Conservation (phyloP, 2,888 invertebrate genomes). For the Tachina lurida region DNA sequence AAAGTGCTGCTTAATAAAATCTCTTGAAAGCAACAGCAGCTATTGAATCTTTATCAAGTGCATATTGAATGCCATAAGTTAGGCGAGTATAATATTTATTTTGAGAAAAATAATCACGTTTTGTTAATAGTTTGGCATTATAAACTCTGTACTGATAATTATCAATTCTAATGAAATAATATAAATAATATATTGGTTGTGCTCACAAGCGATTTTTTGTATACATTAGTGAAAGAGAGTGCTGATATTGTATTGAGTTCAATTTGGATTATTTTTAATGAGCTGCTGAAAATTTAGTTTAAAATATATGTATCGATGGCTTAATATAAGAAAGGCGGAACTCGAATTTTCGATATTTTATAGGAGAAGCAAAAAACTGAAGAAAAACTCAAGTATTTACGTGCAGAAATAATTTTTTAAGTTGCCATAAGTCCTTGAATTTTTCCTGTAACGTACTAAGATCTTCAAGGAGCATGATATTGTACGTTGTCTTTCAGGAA, state of each 20-base stretch:
- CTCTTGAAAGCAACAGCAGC: background rate
- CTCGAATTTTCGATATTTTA: too few species aligned
- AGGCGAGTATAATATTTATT: background rate
- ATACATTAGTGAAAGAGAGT: background rate
- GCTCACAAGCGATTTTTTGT: background rate
- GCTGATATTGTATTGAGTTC: background rate
- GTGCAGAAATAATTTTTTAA: too few species aligned
- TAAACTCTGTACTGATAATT: background rate
- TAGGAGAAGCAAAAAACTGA: too few species aligned
- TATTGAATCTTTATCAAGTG: slow-evolving; percentile 18
- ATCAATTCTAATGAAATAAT: background rate
- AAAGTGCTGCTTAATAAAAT: background rate
- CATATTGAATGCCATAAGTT: background rate
- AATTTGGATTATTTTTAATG: background rate
- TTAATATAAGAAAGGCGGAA: too few species aligned
- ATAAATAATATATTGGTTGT: background rate
- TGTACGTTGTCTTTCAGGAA: too few species aligned
- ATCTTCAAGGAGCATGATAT: too few species aligned
- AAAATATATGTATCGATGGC: too few species aligned
- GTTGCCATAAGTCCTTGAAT: too few species aligned
- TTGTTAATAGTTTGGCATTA: background rate
- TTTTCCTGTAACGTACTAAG: too few species aligned
- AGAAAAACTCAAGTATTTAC: too few species aligned
- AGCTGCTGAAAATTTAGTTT: background rate
- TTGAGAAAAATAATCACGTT: slow-evolving; percentile 10